Percentiles rank a stretch among this genome's conserved stretches.
phyloP scores from a whole-genome alignment of 2,113 vertebrate species.

The Psilopsiagon aymara region DNA sequence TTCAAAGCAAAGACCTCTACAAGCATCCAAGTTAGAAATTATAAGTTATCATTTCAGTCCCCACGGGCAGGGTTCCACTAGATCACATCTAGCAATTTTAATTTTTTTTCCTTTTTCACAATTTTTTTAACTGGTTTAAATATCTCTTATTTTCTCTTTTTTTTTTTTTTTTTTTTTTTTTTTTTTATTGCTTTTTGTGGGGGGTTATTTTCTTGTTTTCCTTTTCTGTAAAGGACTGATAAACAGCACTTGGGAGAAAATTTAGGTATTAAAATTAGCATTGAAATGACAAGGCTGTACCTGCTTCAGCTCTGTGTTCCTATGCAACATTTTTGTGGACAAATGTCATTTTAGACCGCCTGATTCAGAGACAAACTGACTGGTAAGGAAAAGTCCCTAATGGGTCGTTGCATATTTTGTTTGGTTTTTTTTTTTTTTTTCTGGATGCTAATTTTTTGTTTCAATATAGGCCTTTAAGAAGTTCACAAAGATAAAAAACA shows the following conservation, averaged over 20 bases:
- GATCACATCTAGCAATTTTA: not conserved
- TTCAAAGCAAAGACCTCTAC: not conserved
- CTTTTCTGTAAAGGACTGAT: not conserved
- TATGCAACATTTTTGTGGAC: not conserved
- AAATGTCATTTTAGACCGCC: not conserved
- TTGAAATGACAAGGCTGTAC: not conserved
- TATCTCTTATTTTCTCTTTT: fast-evolving
- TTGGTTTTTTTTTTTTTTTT: not conserved
- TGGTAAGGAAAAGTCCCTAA: not conserved
- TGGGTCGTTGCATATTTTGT: not conserved
- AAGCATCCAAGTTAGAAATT: not conserved
- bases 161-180: not conserved
- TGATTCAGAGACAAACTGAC: not conserved
- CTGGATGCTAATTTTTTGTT: not conserved
- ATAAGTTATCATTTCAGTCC: not conserved
- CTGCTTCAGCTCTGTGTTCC: not conserved
- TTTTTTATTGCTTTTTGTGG: not conserved
- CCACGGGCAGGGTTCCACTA: not conserved
- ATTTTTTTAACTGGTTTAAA: not conserved
- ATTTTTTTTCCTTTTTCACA: not conserved
- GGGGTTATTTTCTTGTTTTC: not conserved
- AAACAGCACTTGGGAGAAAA: not conserved
- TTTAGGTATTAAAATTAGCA: not conserved
- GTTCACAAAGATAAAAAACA: not conserved
- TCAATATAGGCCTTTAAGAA: not conserved